phyloP scores from a whole-genome alignment of 35 echinoderm and acorn worm genomes.

The Heliocidaris erythrogramma region DNA sequence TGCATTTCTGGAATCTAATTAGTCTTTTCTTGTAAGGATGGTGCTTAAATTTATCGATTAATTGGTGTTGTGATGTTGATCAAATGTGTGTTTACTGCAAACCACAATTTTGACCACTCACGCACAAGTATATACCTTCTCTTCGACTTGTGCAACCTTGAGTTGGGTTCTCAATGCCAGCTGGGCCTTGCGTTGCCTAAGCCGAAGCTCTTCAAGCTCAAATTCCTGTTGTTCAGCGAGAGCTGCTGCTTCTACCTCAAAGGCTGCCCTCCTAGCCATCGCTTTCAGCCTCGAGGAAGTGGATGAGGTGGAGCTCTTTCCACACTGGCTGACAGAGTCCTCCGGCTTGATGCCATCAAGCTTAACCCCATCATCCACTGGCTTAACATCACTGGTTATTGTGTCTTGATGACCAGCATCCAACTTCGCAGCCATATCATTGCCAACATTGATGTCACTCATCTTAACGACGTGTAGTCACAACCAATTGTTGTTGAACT shows the following conservation, averaged over 20 bases:
- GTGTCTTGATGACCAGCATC: background rate
- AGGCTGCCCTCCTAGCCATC: constrained; percentile 39
- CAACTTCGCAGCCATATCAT: background rate
- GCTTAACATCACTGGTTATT: constrained; percentile 23
- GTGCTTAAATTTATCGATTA: too few species aligned
- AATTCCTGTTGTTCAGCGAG: constrained; percentile 23
- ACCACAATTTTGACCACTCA: too few species aligned
- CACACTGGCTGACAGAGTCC: constrained; percentile 41
- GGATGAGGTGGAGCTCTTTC: background rate
- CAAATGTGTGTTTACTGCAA: too few species aligned
- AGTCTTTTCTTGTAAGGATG: too few species aligned
- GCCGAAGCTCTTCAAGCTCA: constrained; percentile 18
- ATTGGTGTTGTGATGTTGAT: too few species aligned
- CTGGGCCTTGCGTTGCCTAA: constrained; percentile 17
- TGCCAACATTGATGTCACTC: background rate
- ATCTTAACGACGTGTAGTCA: background rate
- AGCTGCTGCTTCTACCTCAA: constrained; percentile 13
- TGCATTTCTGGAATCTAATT: too few species aligned
- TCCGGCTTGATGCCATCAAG: too few species aligned
- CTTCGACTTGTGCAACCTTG: background rate
- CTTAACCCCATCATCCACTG: background rate
- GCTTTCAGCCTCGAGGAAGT: background rate
- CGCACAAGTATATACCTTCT: background rate
- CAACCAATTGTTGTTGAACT: background rate
- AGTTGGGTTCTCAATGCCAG: background rate